These are phyloP conservation scores for Asteroscopus sphinx DNA, from an alignment of 2,888 invertebrate genomes.

Conservation along the genomic window DNA sequence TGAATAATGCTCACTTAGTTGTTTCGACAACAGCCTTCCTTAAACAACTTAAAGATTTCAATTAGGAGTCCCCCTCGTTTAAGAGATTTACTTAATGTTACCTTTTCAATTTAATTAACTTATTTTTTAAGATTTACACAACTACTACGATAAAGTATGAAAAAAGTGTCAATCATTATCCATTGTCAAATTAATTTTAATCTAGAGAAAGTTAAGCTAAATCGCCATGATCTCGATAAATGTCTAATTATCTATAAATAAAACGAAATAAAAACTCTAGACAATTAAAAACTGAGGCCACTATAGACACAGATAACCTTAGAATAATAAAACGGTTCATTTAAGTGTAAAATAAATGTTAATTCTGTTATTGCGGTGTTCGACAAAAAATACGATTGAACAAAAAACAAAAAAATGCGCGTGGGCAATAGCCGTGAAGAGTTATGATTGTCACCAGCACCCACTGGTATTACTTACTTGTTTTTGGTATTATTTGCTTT, in stretches of 20 bases:
- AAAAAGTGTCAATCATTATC: conserved; percentile 3
- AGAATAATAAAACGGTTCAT: conserved; percentile 68
- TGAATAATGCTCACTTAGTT: conserved; percentile 78
- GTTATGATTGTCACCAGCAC: conserved; percentile 43
- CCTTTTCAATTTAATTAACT: conserved; percentile 5
- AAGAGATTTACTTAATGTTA: conserved; percentile 43
- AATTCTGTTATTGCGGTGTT: conserved; percentile 63
- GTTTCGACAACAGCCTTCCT: conserved; percentile 67
- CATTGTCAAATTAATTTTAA: conserved; percentile 11
- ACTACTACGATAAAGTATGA: too few species aligned
- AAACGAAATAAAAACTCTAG: conserved; percentile 60
- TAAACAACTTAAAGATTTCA: conserved; percentile 67
- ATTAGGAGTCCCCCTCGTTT: conserved; percentile 64
- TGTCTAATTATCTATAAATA: conserved; percentile 46
- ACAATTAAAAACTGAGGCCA: conserved; percentile 73
- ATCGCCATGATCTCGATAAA: conserved; percentile 59
- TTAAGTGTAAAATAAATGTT: conserved; percentile 71
- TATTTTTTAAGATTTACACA: neutral
- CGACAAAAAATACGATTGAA: conserved; percentile 55
- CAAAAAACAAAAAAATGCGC: conserved; percentile 43
- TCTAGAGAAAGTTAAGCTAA: conserved; percentile 29
- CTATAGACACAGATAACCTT: conserved; percentile 60
- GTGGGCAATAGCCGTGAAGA: conserved; percentile 44
- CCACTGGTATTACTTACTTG: conserved; percentile 25
- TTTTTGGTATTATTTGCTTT: too few species aligned